These are phyloP conservation scores for Pantherophis guttatus DNA, from an alignment of 2,113 vertebrate genomes.

Conservation along the genomic window DNA sequence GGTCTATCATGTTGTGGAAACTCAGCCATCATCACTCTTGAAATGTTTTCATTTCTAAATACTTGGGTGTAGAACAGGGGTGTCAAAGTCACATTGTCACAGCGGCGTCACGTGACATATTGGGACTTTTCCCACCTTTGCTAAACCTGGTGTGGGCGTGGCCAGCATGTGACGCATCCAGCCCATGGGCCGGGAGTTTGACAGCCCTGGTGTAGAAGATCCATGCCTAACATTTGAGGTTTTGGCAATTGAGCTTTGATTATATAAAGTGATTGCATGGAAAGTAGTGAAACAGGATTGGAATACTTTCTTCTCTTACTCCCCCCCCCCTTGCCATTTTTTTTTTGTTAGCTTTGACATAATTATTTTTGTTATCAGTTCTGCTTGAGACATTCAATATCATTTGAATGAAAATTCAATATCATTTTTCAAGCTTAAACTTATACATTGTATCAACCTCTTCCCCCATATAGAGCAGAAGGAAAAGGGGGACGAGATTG, in stretches of 20 bases:
- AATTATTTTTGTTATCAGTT: not conserved
- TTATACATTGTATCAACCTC: not conserved
- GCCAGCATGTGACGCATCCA: no score
- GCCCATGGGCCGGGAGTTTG: no score
- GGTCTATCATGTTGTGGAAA: not conserved
- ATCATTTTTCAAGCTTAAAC: not conserved
- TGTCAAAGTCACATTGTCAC: no score
- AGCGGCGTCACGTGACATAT: no score
- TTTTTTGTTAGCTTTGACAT: not conserved
- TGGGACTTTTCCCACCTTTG: no score
- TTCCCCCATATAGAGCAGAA: not conserved
- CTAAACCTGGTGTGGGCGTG: no score
- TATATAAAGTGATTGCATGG: not conserved
- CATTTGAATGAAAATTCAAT: not conserved
- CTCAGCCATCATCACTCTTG: not conserved
- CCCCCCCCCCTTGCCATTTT: not conserved
- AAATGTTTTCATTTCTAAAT: not conserved
- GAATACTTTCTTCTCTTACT: not conserved
- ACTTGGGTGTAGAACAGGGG: not conserved
- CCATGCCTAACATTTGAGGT: not conserved
- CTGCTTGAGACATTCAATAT: not conserved
- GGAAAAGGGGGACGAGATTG: not conserved
- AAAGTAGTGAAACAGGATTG: not conserved
- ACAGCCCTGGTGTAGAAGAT: not conserved
- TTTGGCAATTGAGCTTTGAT: not conserved